Evolutionary conservation across 64 coral and sea anemone genomes (phyloP), one percentile per base, ranked within the genome.

Genomic region (Stichodactyla mertensii): DNA sequence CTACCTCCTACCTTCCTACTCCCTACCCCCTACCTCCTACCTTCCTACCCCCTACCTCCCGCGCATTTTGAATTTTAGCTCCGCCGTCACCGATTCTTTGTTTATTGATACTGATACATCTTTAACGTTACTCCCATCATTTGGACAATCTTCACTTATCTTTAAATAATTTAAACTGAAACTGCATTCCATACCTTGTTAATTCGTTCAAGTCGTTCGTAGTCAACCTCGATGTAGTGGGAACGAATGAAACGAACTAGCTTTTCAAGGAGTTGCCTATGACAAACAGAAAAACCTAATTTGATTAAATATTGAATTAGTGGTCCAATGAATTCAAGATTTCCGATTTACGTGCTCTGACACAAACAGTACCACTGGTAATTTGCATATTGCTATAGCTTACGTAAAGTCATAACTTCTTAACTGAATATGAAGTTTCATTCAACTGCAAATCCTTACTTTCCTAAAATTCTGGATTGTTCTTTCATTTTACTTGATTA

Each of bases 191-290:
- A 62, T 83, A 95, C 93, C 93, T 92, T 92, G 84, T 89, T 95
- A 31, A 95, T 92, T 67, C 84, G 87, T 51, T 89, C 88, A 15
- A 95, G 85, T 86, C 91, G 6, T n/a, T 95, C 93, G 55, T 89
- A 86, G 55, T 95, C 93, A 52, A 89, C 81, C 81, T 95, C 93
- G 20, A 92, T 77, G 56, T 95, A 95, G 0, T 86, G 55, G 0
- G 93, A 70, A 77, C 93, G 87, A 71, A 89, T 82, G 77, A 89
- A 89, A 79, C 91, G 88, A 10, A 95, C 90, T 23, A 95, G 79
- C 52, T 84, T 54, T 19, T 95, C 93, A 16, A 89, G 86, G 10
- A 92, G 84, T 61, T 86, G 85, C 60, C 93, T 95, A 71, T 52
- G 18, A 58, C 66, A 55, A 31, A 27, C 51, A n/a, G 71, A 77